Percentiles rank a stretch among this genome's conserved stretches.
Conservation (phyloP, 1,140 invertebrate genomes). For the Phocides pigmalion region DNA sequence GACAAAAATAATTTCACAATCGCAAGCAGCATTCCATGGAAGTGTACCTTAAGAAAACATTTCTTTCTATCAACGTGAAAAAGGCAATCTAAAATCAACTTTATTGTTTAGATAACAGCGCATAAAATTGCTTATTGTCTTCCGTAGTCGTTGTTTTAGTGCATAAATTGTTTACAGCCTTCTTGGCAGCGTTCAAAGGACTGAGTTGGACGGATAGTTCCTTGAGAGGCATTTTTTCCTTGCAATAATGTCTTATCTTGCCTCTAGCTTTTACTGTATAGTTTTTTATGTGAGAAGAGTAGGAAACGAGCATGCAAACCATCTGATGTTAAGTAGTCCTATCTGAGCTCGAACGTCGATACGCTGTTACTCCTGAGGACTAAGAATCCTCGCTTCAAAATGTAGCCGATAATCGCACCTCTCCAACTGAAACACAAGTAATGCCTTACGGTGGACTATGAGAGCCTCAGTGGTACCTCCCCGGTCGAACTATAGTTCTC, state of each 20-base stretch:
- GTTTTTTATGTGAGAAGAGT: too few species aligned
- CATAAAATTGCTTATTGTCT: slow-evolving; percentile 5
- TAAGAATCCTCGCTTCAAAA: too few species aligned
- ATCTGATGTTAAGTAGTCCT: too few species aligned
- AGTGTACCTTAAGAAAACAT: not conserved
- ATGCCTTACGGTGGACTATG: too few species aligned
- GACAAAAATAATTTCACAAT: not conserved
- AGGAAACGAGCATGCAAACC: too few species aligned
- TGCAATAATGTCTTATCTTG: slow-evolving; percentile 22
- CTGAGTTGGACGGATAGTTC: slow-evolving; percentile 31
- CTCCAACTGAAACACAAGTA: too few species aligned
- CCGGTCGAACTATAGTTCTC: too few species aligned
- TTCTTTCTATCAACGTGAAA: not conserved
- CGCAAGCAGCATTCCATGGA: not conserved
- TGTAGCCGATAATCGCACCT: too few species aligned
- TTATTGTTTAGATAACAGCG: slow-evolving; percentile 4
- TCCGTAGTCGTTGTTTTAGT: not conserved
- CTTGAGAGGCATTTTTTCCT: slow-evolving; percentile 22
- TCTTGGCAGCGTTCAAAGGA: slow-evolving; percentile 37
- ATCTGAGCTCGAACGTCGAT: too few species aligned
- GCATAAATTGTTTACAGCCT: slow-evolving; percentile 31
- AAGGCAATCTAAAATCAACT: not conserved
- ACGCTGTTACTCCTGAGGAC: too few species aligned
- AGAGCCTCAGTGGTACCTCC: too few species aligned
- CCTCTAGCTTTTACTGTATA: slow-evolving; percentile 6